These are phyloP conservation scores for Porphyrio hochstetteri DNA, from an alignment of 2,113 vertebrate genomes.

Conservation along the genomic window DNA sequence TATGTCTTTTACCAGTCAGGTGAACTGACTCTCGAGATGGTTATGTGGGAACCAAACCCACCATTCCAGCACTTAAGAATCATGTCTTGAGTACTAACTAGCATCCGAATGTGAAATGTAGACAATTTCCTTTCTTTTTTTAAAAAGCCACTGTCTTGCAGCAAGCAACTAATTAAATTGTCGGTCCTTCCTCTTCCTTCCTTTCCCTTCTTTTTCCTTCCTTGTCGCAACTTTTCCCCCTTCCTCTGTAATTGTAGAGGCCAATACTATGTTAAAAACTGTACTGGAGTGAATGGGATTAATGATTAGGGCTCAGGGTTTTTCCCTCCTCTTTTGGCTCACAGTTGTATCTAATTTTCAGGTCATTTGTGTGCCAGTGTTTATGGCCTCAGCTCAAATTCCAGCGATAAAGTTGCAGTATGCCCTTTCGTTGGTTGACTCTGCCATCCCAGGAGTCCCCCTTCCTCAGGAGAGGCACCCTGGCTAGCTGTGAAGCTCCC, in stretches of 20 bases:
- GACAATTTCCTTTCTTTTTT: neutral
- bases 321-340: neutral
- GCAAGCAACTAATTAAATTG: constrained; percentile 23
- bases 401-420: neutral
- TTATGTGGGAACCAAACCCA: constrained; percentile 24
- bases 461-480: neutral
- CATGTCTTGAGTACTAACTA: neutral
- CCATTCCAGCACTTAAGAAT: constrained; percentile 30
- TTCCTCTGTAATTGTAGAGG: neutral
- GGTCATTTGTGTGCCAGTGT: neutral
- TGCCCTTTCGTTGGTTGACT: neutral
- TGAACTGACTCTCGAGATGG: neutral
- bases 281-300: neutral
- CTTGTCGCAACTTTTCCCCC: neutral
- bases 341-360: neutral
- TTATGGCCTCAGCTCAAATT: constrained; percentile 15
- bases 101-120: neutral
- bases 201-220: no score
- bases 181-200: no score
- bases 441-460: neutral
- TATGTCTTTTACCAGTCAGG: neutral
- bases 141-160: neutral
- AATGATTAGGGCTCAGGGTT: neutral
- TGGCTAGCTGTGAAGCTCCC: neutral
- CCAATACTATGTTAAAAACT: neutral